Conservation (phyloP, 1,140 invertebrate species). For the Zaprionus capensis region DNA sequence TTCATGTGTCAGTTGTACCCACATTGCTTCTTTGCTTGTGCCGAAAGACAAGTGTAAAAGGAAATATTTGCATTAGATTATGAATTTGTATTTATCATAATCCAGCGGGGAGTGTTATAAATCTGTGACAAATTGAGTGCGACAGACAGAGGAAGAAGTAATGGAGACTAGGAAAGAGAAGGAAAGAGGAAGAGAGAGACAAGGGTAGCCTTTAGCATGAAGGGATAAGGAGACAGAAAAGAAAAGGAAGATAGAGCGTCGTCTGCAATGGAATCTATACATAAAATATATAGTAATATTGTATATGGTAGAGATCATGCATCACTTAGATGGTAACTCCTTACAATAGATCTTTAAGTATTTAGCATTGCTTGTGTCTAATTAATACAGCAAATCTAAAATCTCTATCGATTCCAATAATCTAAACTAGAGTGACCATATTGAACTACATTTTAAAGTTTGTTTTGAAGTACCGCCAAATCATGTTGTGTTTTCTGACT, state of each 20-base stretch:
- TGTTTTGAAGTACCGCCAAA: too few species aligned
- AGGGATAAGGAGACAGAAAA: too few species aligned
- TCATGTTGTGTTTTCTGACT: too few species aligned
- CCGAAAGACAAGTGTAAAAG: constrained; percentile 8
- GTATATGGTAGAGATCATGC: too few species aligned
- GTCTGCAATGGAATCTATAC: too few species aligned
- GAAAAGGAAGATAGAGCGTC: too few species aligned
- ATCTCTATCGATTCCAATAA: neutral
- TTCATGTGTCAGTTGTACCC: neutral
- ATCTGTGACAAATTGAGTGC: constrained; percentile 8
- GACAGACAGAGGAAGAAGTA: neutral
- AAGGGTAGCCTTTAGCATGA: too few species aligned
- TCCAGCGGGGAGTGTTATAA: neutral
- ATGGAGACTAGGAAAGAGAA: neutral
- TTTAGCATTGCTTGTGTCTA: too few species aligned
- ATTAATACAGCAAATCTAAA: too few species aligned
- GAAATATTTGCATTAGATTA: constrained; percentile 11
- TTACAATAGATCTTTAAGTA: too few species aligned
- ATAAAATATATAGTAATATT: too few species aligned
- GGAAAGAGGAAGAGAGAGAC: neutral
- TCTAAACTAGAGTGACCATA: neutral
- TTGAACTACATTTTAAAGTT: neutral
- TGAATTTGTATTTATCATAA: constrained; percentile 12
- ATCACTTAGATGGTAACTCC: too few species aligned
- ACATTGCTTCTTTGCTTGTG: neutral